phyloP scores from a whole-genome alignment of 2,797 vertebrate species.

The Helarctos malayanus region DNA sequence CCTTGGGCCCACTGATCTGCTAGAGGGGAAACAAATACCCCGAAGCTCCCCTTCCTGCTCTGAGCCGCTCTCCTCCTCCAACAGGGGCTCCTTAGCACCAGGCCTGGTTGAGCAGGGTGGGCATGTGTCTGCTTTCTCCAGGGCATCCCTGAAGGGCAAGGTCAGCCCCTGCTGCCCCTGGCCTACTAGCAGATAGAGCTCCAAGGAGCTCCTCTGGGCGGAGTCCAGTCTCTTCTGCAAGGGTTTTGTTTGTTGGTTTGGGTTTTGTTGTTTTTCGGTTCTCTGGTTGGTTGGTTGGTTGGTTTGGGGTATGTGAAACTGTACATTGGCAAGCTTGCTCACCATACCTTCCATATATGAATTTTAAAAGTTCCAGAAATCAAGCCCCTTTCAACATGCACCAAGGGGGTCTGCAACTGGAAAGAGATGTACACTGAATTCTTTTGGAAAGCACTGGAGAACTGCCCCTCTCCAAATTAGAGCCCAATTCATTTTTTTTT shows the following conservation, averaged over 20 bases:
- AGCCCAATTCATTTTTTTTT: not conserved
- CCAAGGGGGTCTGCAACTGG: not conserved
- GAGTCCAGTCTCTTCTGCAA: not conserved
- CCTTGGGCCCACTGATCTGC: not conserved
- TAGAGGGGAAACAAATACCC: not conserved
- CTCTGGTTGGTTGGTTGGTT: not conserved
- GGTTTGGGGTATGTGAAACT: not conserved
- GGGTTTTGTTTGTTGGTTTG: not conserved
- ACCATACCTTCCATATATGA: not conserved
- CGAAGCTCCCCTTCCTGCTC: not conserved
- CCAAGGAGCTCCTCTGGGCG: not conserved
- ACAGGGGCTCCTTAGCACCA: not conserved
- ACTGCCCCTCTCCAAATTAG: too few species aligned
- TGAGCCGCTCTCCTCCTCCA: too few species aligned
- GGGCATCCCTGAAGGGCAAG: too few species aligned
- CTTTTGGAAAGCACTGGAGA: not conserved
- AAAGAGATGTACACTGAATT: not conserved
- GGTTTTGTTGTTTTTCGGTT: not conserved
- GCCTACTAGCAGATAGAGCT: not conserved
- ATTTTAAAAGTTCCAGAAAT: conserved; percentile 26
- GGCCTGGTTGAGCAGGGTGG: not conserved
- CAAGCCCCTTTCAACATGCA: not conserved
- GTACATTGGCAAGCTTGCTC: not conserved
- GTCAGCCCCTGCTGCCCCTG: rapidly evolving
- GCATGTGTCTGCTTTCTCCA: not conserved